phyloP scores from a whole-genome alignment of 2,888 invertebrate genomes.

The Xestia ashworthii region DNA sequence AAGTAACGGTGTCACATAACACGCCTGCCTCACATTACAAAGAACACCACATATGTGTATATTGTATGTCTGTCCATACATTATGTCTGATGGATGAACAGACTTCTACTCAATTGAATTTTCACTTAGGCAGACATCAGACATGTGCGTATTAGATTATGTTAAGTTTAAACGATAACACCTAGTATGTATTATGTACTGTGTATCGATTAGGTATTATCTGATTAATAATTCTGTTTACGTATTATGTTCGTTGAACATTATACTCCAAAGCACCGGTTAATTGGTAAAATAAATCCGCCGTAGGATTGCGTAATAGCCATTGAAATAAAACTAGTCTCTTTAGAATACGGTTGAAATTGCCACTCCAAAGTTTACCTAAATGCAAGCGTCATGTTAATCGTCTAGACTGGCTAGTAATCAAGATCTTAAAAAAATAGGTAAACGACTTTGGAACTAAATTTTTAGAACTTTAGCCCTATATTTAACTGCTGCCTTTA shows the following conservation, averaged over 20 bases:
- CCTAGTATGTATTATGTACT: conserved; percentile 7
- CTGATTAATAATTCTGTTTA: conserved; percentile 45
- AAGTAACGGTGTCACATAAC: conserved; percentile 45
- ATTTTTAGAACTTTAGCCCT: neutral
- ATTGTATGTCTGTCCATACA: conserved; percentile 20
- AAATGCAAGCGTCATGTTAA: neutral
- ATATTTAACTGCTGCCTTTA: neutral
- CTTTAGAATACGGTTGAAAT: neutral
- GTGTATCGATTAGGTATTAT: conserved; percentile 32
- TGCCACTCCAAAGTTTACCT: neutral
- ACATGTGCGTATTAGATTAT: conserved; percentile 35
- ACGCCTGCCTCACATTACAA: conserved; percentile 45
- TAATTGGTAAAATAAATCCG: neutral
- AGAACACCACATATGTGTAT: conserved; percentile 29
- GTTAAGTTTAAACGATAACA: conserved; percentile 37
- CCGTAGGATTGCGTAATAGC: neutral
- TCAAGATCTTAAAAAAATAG: neutral
- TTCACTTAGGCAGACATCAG: conserved; percentile 31
- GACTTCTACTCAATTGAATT: conserved; percentile 25
- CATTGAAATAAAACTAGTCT: neutral
- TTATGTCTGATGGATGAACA: conserved; percentile 19
- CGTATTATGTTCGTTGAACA: conserved; percentile 6
- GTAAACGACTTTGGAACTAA: neutral
- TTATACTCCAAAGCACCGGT: neutral
- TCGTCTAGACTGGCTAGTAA: neutral